Conservation (phyloP, 2,113 vertebrate genomes). For the Carollia perspicillata region DNA sequence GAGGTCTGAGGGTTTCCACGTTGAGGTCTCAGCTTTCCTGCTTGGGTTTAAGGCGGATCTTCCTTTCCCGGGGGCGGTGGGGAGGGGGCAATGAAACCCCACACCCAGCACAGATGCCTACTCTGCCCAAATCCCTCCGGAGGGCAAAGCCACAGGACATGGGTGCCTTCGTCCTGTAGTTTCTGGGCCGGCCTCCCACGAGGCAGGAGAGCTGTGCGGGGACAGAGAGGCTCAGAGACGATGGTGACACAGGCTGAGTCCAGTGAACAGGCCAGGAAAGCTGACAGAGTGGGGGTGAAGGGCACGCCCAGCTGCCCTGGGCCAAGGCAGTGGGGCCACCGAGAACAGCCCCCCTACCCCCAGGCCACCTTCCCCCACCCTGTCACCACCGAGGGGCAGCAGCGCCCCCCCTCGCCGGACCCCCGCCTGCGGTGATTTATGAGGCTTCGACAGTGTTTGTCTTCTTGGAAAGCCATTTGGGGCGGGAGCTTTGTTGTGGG, state of each 20-base stretch:
- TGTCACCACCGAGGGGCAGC: neutral
- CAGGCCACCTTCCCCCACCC: neutral
- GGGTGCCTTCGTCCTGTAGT: neutral
- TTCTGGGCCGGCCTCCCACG: neutral
- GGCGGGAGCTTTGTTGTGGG: conserved; percentile 31
- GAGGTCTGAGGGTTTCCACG: neutral
- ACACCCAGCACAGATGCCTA: no score
- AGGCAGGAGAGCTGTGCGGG: conserved; percentile 57
- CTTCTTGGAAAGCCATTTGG: conserved; percentile 68
- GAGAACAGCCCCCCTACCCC: neutral
- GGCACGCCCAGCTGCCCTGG: rapidly evolving
- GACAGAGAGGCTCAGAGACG: neutral
- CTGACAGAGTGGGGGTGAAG: neutral
- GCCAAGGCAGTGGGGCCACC: neutral
- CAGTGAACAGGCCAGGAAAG: neutral
- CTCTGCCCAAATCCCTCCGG: neutral
- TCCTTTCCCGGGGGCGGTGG: neutral
- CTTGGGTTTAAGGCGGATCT: neutral
- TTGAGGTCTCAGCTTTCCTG: neutral
- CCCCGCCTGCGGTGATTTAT: conserved; percentile 12
- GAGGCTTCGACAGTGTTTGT: conserved; percentile 29
- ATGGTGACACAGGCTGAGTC: neutral
- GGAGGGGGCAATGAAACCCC: no score
- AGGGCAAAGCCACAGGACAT: conserved; percentile 42
- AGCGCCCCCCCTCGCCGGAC: neutral